Evolutionary conservation across 2,113 vertebrate species (phyloP).

Genomic region (Clarias batrachus): DNA sequence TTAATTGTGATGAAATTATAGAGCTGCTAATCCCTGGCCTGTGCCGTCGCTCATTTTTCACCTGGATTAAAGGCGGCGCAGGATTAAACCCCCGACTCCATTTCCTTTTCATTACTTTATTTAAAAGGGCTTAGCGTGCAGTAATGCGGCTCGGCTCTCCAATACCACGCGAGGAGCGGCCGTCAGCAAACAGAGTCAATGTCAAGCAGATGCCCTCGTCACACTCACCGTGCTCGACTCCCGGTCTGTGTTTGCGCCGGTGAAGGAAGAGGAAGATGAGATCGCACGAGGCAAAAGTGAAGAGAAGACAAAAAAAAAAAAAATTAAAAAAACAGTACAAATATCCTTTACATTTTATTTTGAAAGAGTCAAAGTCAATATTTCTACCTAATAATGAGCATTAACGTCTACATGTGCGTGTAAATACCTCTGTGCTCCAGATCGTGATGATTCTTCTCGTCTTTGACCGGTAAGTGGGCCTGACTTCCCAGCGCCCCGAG

Average conservation of each 20-base stretch:
- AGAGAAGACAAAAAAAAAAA: slow-evolving; percentile 58
- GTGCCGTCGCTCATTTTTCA: slow-evolving; percentile 70
- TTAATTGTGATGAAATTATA: slow-evolving; percentile 80
- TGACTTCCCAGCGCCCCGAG: slow-evolving; percentile 90
- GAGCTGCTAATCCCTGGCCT: slow-evolving; percentile 69
- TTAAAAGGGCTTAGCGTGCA: slow-evolving; percentile 61
- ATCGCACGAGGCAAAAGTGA: slow-evolving; percentile 51
- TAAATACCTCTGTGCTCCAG: slow-evolving; percentile 90
- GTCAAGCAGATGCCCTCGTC: slow-evolving; percentile 46
- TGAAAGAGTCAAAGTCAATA: too few species aligned
- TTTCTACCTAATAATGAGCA: neutral
- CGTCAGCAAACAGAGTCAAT: slow-evolving; percentile 48
- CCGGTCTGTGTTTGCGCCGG: slow-evolving; percentile 76
- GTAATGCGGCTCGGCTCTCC: slow-evolving; percentile 50
- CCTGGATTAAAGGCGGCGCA: slow-evolving; percentile 69
- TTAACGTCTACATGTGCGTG: neutral
- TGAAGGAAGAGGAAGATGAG: slow-evolving; percentile 56
- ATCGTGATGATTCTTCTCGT: slow-evolving; percentile 96
- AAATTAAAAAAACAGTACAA: slow-evolving; percentile 46
- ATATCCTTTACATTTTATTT: neutral
- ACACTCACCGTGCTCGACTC: slow-evolving; percentile 91
- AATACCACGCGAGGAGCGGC: slow-evolving; percentile 32
- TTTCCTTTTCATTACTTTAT: slow-evolving; percentile 64
- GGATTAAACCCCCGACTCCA: slow-evolving; percentile 66
- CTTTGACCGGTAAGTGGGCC: slow-evolving; percentile 90